Evolutionary conservation across 2,888 invertebrate genomes (phyloP).

Genomic region (Crepidodera aurea): DNA sequence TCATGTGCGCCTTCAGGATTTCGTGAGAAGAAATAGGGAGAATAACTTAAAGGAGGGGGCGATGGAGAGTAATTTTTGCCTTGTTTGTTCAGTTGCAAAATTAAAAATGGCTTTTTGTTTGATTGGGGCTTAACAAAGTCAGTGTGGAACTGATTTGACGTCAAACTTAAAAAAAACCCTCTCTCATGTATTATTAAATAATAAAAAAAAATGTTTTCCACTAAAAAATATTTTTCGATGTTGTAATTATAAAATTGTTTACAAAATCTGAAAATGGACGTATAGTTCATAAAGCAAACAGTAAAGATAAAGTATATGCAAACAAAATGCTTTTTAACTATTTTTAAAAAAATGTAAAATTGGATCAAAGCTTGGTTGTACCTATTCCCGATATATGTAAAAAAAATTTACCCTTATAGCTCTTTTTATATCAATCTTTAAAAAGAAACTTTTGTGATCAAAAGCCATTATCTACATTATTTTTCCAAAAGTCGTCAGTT

Average conservation of each 20-base stretch:
- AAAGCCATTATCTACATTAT: not conserved
- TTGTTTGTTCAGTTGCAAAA: constrained; percentile 26
- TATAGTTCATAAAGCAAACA: too few relatives aligned
- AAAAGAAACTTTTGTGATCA: not conserved
- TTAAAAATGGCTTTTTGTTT: constrained; percentile 27
- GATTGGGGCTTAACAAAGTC: constrained; percentile 20
- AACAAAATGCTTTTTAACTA: too few relatives aligned
- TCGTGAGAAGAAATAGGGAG: constrained; percentile 9
- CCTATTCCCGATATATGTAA: too few relatives aligned
- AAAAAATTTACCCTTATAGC: too few relatives aligned
- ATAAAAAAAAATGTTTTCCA: too few relatives aligned
- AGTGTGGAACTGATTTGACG: not conserved
- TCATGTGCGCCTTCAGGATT: not conserved
- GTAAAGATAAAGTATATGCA: too few relatives aligned
- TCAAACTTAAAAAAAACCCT: not conserved
- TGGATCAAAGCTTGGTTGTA: too few relatives aligned
- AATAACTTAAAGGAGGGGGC: not conserved
- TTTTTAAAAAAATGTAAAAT: too few relatives aligned
- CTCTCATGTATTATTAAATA: not conserved
- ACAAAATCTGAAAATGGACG: too few relatives aligned
- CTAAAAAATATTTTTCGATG: too few relatives aligned
- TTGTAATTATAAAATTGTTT: too few relatives aligned
- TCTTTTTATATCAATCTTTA: too few relatives aligned
- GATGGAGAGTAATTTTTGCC: constrained; percentile 3
- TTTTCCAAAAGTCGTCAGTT: not conserved